These are phyloP conservation scores for Asarcornis scutulata DNA, from an alignment of 2,113 vertebrate species.

Conservation along the genomic window DNA sequence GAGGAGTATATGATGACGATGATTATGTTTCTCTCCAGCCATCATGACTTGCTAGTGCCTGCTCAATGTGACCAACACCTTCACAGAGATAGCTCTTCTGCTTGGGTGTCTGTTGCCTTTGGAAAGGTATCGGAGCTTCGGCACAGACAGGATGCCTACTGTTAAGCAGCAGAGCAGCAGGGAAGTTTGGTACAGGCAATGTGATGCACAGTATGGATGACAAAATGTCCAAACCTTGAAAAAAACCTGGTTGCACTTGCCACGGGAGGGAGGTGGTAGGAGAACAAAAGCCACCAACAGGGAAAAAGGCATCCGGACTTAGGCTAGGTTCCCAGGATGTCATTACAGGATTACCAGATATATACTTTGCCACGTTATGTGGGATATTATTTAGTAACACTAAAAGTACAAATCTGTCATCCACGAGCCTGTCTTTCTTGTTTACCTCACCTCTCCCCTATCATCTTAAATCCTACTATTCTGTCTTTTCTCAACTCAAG, in stretches of 20 bases:
- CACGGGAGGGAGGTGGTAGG: background rate
- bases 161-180: background rate
- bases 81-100: background rate
- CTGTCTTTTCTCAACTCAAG: slow-evolving; percentile 40
- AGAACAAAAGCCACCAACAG: background rate
- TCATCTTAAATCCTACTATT: slow-evolving; percentile 48
- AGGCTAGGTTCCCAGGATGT: background rate
- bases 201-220: rapidly evolving
- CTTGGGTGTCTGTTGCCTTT: background rate
- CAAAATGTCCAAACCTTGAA: background rate
- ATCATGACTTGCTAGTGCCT: rapidly evolving
- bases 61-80: background rate
- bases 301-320: background rate
- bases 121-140: background rate
- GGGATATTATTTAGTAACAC: slow-evolving; percentile 11
- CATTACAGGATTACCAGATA: background rate
- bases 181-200: background rate
- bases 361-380: background rate
- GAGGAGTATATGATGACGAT: rapidly evolving
- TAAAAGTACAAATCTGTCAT: slow-evolving; percentile 20
- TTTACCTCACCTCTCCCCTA: slow-evolving; percentile 31
- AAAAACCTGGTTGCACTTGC: background rate
- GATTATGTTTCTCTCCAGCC: background rate
- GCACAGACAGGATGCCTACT: background rate
- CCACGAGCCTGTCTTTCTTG: background rate